A percentile compares a stretch with the other conserved stretches of the same genome.
phyloP scores from a whole-genome alignment of 2,888 invertebrate species.

The Cyclophora punctaria region DNA sequence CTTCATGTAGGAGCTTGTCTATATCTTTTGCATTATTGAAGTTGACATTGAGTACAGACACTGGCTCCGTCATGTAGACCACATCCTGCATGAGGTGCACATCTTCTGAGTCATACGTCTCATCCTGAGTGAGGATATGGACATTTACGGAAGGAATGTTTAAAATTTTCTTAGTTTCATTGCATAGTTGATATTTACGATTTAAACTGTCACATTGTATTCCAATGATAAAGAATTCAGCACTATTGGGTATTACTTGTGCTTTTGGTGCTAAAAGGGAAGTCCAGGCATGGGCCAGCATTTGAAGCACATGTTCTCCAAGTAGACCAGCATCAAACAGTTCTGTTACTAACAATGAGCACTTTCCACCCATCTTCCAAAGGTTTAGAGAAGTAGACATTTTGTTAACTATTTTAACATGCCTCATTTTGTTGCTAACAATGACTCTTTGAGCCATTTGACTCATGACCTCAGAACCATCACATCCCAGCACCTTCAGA shows the following conservation, averaged over 20 bases:
- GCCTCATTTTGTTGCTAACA: slow-evolving; percentile 65
- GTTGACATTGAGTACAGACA: slow-evolving; percentile 73
- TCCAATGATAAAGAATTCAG: slow-evolving; percentile 78
- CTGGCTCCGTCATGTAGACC: slow-evolving; percentile 75
- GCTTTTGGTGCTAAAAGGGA: slow-evolving; percentile 67
- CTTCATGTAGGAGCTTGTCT: slow-evolving; percentile 37
- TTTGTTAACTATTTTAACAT: slow-evolving; percentile 72
- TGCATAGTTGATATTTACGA: slow-evolving; percentile 56
- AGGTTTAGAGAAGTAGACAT: slow-evolving; percentile 75
- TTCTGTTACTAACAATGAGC: slow-evolving; percentile 82
- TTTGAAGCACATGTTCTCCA: slow-evolving; percentile 82
- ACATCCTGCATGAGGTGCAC: slow-evolving; percentile 71
- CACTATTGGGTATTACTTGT: slow-evolving; percentile 76
- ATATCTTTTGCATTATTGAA: slow-evolving; percentile 76
- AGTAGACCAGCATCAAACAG: slow-evolving; percentile 87
- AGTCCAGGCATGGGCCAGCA: slow-evolving; percentile 81
- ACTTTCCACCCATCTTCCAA: slow-evolving; percentile 70
- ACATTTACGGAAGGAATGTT: slow-evolving; percentile 36
- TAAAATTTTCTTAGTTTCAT: slow-evolving; percentile 35
- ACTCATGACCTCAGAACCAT: slow-evolving; percentile 78
- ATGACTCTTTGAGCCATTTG: slow-evolving; percentile 68
- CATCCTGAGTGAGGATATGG: slow-evolving; percentile 46
- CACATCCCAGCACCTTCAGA: slow-evolving; percentile 78
- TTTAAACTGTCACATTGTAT: slow-evolving; percentile 72
- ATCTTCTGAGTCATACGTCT: slow-evolving; percentile 83